Conservation (phyloP, 1,140 invertebrate genomes). For the Anoplolepis gracilipes region DNA sequence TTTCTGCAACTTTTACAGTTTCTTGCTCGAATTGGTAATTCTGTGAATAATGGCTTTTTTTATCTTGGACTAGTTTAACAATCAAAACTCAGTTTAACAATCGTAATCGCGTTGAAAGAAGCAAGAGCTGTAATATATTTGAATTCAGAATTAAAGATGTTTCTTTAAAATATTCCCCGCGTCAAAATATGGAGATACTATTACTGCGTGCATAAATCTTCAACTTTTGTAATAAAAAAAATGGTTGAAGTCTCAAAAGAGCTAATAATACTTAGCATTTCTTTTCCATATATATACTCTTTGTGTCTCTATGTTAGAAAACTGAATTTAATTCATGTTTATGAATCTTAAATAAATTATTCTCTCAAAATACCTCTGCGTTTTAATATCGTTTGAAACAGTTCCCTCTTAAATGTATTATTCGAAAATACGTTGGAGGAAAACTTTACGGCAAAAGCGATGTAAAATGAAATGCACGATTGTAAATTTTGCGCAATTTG, state of each 20-base stretch:
- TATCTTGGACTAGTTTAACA: conserved; percentile 18
- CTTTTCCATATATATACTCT: too few species aligned
- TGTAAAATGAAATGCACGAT: conserved; percentile 42
- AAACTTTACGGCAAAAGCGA: conserved; percentile 36
- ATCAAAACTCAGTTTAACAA: neutral
- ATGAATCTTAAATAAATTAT: conserved; percentile 18
- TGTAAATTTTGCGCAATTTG: conserved; percentile 50
- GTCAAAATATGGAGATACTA: neutral
- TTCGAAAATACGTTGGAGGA: conserved; percentile 16
- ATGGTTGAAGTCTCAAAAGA: neutral
- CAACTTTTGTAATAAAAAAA: neutral
- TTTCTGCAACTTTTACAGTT: neutral
- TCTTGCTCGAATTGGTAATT: neutral
- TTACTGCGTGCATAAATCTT: neutral
- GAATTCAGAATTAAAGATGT: neutral
- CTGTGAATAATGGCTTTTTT: neutral
- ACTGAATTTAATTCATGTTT: conserved; percentile 1
- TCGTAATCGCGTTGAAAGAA: neutral
- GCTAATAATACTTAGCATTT: neutral
- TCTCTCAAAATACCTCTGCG: neutral
- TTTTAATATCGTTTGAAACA: conserved; percentile 35
- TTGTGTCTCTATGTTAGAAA: neutral
- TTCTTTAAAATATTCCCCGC: neutral
- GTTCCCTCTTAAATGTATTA: conserved; percentile 17
- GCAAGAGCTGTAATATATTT: neutral